Evolutionary conservation across 2,113 vertebrate genomes (phyloP).

Genomic region (Rhinoptilus africanus): DNA sequence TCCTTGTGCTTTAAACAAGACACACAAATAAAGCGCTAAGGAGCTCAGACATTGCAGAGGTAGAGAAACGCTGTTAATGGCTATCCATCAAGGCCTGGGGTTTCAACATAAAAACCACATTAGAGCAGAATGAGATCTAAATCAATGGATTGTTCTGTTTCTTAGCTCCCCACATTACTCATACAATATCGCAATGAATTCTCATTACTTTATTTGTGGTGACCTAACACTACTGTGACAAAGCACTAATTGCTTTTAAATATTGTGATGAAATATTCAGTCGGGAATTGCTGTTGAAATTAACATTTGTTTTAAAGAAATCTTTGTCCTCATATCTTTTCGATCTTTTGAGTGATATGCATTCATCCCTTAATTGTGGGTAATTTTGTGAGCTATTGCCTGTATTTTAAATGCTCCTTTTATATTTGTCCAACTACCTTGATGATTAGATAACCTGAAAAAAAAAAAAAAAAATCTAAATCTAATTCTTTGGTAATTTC

Average conservation of each 20-base stretch:
- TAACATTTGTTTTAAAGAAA: neutral
- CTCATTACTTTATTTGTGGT: constrained; percentile 12
- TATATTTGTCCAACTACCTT: neutral
- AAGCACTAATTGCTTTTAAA: constrained; percentile 7
- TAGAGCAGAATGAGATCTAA: constrained; percentile 24
- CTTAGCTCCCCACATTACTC: neutral
- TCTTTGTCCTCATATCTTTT: constrained; percentile 3
- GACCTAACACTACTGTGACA: neutral
- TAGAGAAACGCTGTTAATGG: neutral
- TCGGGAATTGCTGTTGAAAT: neutral
- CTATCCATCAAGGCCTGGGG: neutral
- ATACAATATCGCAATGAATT: neutral
- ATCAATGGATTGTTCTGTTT: constrained; percentile 23
- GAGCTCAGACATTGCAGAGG: neutral
- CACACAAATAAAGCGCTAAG: neutral
- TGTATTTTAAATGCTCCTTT: neutral
- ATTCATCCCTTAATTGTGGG: neutral
- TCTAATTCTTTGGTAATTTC: neutral
- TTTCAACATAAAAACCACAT: constrained; percentile 32
- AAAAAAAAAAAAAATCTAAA: neutral
- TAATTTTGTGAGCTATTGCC: neutral
- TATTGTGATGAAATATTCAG: constrained; percentile 6
- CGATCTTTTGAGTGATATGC: constrained; percentile 16
- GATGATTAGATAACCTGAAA: neutral
- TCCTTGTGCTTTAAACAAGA: neutral